Evolutionary conservation across 2,797 vertebrate species (phyloP).

Genomic region (Pteronotus mesoamericanus): DNA sequence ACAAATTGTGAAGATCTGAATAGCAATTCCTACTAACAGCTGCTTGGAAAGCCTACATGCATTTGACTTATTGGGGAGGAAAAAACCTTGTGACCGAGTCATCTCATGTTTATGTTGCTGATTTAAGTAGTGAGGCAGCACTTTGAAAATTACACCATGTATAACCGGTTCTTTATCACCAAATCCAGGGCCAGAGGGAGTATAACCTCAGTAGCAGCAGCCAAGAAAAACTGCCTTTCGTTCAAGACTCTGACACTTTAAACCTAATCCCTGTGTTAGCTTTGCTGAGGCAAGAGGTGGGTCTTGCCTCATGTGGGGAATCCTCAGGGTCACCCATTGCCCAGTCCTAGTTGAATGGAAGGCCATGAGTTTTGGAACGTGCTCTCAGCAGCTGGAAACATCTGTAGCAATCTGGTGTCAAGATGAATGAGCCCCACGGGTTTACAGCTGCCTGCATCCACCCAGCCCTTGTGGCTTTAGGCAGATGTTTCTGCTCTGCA

Average conservation of each 20-base stretch:
- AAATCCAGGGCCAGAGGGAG: constrained; percentile 22
- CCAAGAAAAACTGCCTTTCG: constrained; percentile 66
- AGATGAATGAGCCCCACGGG: constrained; percentile 4
- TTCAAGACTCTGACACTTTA: constrained; percentile 46
- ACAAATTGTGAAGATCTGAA: constrained; percentile 8
- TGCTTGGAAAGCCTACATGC: background rate
- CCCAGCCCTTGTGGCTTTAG: constrained; percentile 44
- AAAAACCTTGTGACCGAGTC: background rate
- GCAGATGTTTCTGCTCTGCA: constrained; percentile 67
- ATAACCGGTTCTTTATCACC: constrained; percentile 47
- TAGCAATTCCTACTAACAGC: constrained; percentile 2
- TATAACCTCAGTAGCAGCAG: constrained; percentile 27
- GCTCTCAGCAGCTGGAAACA: constrained; percentile 50
- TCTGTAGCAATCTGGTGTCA: constrained; percentile 26
- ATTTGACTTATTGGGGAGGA: constrained; percentile 33
- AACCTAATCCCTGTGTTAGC: constrained; percentile 30
- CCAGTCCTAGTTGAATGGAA: constrained; percentile 25
- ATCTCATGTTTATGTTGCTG: constrained; percentile 27
- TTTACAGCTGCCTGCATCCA: constrained; percentile 4
- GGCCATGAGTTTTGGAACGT: constrained; percentile 11
- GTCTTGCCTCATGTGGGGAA: constrained; percentile 1
- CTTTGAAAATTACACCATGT: constrained; percentile 56
- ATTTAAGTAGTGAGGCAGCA: constrained; percentile 23
- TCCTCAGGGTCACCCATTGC: background rate
- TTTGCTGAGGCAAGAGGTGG: constrained; percentile 17